phyloP scores from a whole-genome alignment of 2,888 invertebrate species.

The Allolobophora icterica region DNA sequence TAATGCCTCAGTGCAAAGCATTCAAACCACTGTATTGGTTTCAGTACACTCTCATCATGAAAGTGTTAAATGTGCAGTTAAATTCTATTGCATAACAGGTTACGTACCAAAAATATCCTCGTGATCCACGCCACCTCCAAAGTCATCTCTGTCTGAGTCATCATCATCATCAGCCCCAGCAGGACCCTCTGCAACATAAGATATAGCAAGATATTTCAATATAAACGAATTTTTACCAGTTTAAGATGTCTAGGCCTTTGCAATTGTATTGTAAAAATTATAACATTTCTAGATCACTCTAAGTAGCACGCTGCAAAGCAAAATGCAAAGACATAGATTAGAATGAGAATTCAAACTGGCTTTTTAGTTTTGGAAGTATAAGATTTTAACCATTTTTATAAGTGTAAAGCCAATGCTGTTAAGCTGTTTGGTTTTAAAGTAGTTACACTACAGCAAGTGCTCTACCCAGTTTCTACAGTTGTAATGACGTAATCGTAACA shows the following conservation, averaged over 20 bases:
- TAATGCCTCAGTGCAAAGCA: no score
- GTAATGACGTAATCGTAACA: background rate
- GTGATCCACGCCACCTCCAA: conserved; percentile 25
- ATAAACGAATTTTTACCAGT: background rate
- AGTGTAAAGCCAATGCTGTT: background rate
- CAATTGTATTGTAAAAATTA: background rate
- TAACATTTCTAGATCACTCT: background rate
- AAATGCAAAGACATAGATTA: background rate
- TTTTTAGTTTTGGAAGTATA: background rate
- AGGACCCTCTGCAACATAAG: conserved; percentile 42
- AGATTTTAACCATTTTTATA: background rate
- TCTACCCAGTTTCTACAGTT: background rate
- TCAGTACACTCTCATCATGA: no score
- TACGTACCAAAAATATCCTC: conserved; percentile 15
- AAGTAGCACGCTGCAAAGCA: background rate
- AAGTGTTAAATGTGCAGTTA: background rate
- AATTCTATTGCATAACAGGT: background rate
- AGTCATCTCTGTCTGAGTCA: conserved; percentile 48
- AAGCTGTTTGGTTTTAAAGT: background rate
- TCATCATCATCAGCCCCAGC: conserved; percentile 47
- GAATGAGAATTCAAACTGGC: background rate
- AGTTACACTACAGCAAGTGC: background rate
- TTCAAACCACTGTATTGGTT: no score
- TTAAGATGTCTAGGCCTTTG: background rate
- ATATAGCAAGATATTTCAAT: background rate